Evolutionary conservation across 2,888 invertebrate species (phyloP), one percentile per base, ranked within the genome.

Genomic region (Plagiodera versicolora): DNA sequence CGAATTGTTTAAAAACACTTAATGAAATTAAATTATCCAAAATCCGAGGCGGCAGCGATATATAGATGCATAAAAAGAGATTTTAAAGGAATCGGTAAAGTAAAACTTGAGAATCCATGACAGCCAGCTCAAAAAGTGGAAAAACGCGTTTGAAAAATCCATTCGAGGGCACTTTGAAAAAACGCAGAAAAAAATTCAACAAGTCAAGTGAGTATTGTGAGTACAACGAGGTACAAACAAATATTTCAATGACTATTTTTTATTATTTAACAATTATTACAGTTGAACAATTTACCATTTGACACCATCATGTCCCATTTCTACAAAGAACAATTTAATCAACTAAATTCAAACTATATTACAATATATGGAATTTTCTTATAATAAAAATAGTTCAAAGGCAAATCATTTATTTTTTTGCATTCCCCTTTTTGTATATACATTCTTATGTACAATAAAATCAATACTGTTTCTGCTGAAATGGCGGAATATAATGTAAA

Each of bases 361-460:
- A 69, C 67, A 70, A 56, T 56, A 56, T 56, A 63, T 67, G 70
- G 70, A 70, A 71, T 70, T 66, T 55, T 62, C 59, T 62, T 67
- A 58, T 47, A 69, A 70, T 69, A 68, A 71, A 70, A 68, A 67
- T 67, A 68, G 60, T 62, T 63, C 61, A 64, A 67, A 60, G 65
- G 66, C 61, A 60, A 67, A 63, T 66, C 55, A 64, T 65, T 64
- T 67, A 66, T 63, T 67, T 60, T n/a, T 64, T 64, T 48, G 61
- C 56, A 60, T 57, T 63, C 24, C 32, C n/a, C 39, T 39, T 51
- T 58, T 66, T 63, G 58, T 70, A 73, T 72, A 67, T 74, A 75
- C 72, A 74, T 66, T 66, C 49, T 66, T 74, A 73, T 74, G 66
- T 74, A 74, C 74, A 74, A 70, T 68, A 64, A 70, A 69, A 67